These are phyloP conservation scores for Daboia siamensis DNA, from an alignment of 2,113 vertebrate species.

Conservation along the genomic window DNA sequence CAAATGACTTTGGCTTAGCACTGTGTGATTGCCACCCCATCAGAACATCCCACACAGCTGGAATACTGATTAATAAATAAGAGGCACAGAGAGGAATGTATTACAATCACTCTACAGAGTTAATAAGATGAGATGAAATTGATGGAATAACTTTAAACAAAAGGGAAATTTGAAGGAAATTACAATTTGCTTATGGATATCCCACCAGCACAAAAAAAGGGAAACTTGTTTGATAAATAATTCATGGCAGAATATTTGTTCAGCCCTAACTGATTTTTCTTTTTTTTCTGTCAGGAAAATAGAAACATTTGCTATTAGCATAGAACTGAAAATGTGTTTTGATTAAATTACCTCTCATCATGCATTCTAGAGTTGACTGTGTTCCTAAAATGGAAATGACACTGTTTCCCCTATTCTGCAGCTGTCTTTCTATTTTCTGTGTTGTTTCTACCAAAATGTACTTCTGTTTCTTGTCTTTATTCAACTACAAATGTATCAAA, in stretches of 20 bases:
- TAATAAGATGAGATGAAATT: slow-evolving; percentile 20
- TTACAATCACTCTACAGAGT: slow-evolving; percentile 22
- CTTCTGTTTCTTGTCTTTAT: accelerated
- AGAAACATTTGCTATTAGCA: slow-evolving; percentile 18
- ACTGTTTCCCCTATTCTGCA: neutral
- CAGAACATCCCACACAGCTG: slow-evolving; percentile 7
- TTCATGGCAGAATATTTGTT: slow-evolving; percentile 9
- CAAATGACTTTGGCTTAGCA: neutral
- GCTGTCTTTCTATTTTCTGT: neutral
- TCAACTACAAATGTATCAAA: neutral
- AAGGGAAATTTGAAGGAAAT: slow-evolving; percentile 26
- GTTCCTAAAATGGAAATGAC: neutral
- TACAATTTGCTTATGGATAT: slow-evolving; percentile 11
- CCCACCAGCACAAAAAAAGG: neutral
- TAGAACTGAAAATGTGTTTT: slow-evolving; percentile 18
- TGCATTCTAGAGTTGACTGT: slow-evolving; percentile 6
- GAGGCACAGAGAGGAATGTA: neutral
- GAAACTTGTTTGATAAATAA: neutral
- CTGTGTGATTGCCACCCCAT: slow-evolving; percentile 2
- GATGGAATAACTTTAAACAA: slow-evolving; percentile 30
- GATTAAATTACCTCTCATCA: neutral
- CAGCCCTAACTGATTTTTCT: slow-evolving; percentile 15
- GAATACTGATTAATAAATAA: slow-evolving; percentile 31
- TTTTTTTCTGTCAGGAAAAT: slow-evolving; percentile 16
- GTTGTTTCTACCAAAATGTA: neutral